A percentile compares a stretch with the other conserved stretches of the same genome.
These are phyloP conservation scores for Cepphus grylle DNA, from an alignment of 2,113 vertebrate genomes.

Conservation along the genomic window DNA sequence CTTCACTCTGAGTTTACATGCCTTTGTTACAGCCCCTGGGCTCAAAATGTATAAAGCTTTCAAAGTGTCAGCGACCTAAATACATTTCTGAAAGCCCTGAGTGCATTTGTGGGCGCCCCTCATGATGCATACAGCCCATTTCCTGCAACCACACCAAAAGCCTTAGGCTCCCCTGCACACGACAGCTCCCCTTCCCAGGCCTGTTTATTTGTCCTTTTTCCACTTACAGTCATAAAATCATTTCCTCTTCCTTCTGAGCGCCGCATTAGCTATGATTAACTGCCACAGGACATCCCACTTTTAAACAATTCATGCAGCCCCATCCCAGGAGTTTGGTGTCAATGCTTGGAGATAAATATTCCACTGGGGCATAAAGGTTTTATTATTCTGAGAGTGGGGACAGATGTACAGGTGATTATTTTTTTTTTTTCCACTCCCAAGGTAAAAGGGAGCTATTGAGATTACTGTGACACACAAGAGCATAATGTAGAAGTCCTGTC, in stretches of 20 bases:
- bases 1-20: conserved; percentile 28
- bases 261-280: not conserved
- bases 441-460: not conserved
- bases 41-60: conserved; percentile 37
- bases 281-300: conserved; percentile 11
- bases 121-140: not conserved
- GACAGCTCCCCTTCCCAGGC: not conserved
- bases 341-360: not conserved
- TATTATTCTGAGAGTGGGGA: not conserved
- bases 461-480: not conserved
- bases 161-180: not conserved
- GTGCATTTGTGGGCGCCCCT: not conserved
- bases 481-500: not conserved
- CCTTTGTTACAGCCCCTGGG: conserved; percentile 41
- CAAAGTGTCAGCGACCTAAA: conserved; percentile 57
- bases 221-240: conserved; percentile 1
- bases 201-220: not conserved
- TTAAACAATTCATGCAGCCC: not conserved
- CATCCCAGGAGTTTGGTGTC: not conserved
- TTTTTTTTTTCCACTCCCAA: not conserved
- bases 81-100: not conserved
- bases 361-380: not conserved
- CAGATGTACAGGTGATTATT: not conserved
- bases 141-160: not conserved
- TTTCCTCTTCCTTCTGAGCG: conserved; percentile 13